Evolutionary conservation across 2,797 vertebrate species (phyloP), one percentile per base, ranked within the genome.

Genomic region (Limosa lapponica): DNA sequence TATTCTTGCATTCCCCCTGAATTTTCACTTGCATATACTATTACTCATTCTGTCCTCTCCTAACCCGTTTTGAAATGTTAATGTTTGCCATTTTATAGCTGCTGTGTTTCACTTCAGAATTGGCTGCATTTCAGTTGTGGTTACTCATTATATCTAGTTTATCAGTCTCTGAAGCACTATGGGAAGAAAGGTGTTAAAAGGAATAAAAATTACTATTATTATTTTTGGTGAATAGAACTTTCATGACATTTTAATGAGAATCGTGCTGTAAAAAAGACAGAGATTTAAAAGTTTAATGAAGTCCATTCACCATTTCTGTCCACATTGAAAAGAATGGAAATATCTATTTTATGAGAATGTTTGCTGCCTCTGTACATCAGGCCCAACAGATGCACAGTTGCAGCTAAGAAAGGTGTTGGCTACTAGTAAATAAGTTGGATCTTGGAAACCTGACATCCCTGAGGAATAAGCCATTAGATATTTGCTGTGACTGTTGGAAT

Each of bases 401-500:
- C 17, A 64, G 46, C n/a, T 73, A 78, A 77, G 64, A 67, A 89
- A 77, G 54, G 9, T 55, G 8, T 30, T 81, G 20, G 11, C 44
- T 89, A 46, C 51, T 82, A 13, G 70, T 74, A 64, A 87, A 43
- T 43, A 79, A 46, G 11, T 32, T 43, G 12, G 23, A 46, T 70
- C 46, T 81, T 87, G 54, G 92, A 89, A 89, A 82, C 13, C 19
- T 94, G 89, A 72, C 14, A 44, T 74, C 52, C 20, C 71, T 87
- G 89, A 94, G 71, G 61, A 95, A 84, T 51, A 91, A 93, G 62
- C 58, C 77, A 82, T 87, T 95, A 85, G 70, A 84, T 69, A 97
- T 70, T 72, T 92, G 64, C 70, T 79, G 43, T 32, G 16, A 77
- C 30, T 39, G 25, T 36, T 37, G 62, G n/a, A 91, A 43, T 88